Percentiles rank a stretch among this genome's conserved stretches.
Conservation (phyloP, 2,888 invertebrate genomes). For the Phaedon cochleariae region DNA sequence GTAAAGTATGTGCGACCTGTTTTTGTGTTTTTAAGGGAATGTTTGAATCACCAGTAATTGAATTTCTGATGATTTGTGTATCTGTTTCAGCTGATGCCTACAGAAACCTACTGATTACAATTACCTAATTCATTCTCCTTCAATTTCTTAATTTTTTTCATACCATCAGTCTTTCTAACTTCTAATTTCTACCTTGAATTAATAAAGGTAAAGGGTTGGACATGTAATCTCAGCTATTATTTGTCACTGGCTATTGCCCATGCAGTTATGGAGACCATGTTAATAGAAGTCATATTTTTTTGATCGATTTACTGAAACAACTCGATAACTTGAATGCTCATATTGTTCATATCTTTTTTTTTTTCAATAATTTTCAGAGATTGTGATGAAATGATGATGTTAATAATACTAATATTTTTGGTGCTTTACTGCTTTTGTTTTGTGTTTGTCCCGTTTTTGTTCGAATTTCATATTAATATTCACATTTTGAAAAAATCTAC, state of each 20-base stretch:
- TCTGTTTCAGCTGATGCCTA: too few species aligned
- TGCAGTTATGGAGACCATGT: neutral
- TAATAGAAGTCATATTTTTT: too few species aligned
- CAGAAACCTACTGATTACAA: too few species aligned
- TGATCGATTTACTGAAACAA: constrained; percentile 9
- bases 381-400: neutral
- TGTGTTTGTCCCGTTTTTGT: too few species aligned
- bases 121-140: neutral
- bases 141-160: neutral
- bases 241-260: constrained; percentile 15
- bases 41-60: too few species aligned
- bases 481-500: too few species aligned
- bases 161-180: neutral
- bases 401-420: neutral
- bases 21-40: too few species aligned
- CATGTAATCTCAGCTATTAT: neutral
- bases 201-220: constrained; percentile 3
- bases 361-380: too few species aligned
- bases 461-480: too few species aligned
- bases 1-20: too few species aligned
- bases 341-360: neutral
- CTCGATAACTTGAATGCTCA: neutral
- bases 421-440: neutral
- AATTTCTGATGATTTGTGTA: too few species aligned
- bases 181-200: neutral